Percentiles rank a stretch among this genome's conserved stretches.
These are phyloP conservation scores for Acropternis orthonyx DNA, from an alignment of 2,797 vertebrate species.

Conservation along the genomic window DNA sequence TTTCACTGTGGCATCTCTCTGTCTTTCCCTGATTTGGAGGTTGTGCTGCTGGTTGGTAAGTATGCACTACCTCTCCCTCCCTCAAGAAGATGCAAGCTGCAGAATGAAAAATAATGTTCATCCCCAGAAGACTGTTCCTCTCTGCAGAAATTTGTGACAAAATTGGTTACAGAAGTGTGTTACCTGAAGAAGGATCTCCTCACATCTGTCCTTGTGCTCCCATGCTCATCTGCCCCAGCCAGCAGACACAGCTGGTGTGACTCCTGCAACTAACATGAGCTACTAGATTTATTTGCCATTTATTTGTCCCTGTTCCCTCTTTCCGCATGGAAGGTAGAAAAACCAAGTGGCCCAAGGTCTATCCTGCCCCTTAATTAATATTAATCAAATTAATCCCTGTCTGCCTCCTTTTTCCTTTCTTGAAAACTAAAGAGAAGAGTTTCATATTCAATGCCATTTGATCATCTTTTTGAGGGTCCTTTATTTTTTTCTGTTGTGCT, in stretches of 20 bases:
- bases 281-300: neutral
- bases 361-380: neutral
- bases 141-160: neutral
- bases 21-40: neutral
- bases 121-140: neutral
- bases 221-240: neutral
- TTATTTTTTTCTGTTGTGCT: neutral
- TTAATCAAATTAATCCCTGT: neutral
- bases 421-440: neutral
- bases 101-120: neutral
- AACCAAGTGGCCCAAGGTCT: neutral
- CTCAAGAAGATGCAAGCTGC: neutral
- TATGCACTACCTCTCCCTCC: neutral
- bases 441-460: neutral
- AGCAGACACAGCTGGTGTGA: neutral
- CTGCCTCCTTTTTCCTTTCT: neutral
- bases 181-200: neutral
- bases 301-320: neutral
- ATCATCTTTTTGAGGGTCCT: neutral
- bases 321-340: fast-evolving
- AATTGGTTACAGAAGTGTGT: neutral
- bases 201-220: neutral
- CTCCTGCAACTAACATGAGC: neutral
- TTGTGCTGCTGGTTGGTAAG: neutral
- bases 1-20: neutral